Evolutionary conservation across 2,888 invertebrate species (phyloP), one percentile per base, ranked within the genome.

Genomic region (Alcis repandata): DNA sequence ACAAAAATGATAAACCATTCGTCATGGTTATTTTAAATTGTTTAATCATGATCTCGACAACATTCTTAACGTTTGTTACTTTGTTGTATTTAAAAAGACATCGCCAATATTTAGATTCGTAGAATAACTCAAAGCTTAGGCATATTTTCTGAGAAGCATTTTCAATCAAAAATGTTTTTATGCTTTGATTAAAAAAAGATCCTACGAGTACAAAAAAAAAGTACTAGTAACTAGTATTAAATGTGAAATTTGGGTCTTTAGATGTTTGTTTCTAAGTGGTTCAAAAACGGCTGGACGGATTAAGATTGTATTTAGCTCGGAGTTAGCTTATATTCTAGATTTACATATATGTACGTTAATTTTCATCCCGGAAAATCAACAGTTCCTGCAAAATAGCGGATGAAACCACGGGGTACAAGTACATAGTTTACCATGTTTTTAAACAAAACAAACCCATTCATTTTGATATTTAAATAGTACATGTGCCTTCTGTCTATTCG

Each of bases 21-120:
- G 71, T 73, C 69, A 71, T 71, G 71, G 68, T 69, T 70, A 67
- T 73, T 73, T 61, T 71, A 62, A 68, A 69, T 68, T 69, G 71
- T 69, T 71, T 69, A 63, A 70, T 71, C 69, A 66, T 68, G 67
- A 70, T 61, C 65, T 63, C 57, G 49, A 67, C 60, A 60, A 64
- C 53, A 67, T 69, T 54, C 62, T 67, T 36, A 60, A 49, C 57
- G 52, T 38, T 48, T 59, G 43, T 58, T 43, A 52, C 27, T 27
- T 13, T 22, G 10, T 13, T 32, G 17, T 17, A 48, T 51, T 58
- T 43, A 58, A 61, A 64, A 63, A 59, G 22, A 64, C 45, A 56
- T 56, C 27, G 15, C 20, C 46, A 57, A 57, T 43, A 10, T 36
- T 22, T 46, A 13, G 19, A 38, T 17, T 57, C 52, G 36, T 43